Percentiles rank a stretch among this genome's conserved stretches.
phyloP scores from a whole-genome alignment of 2,113 vertebrate species.

The Odocoileus virginianus region DNA sequence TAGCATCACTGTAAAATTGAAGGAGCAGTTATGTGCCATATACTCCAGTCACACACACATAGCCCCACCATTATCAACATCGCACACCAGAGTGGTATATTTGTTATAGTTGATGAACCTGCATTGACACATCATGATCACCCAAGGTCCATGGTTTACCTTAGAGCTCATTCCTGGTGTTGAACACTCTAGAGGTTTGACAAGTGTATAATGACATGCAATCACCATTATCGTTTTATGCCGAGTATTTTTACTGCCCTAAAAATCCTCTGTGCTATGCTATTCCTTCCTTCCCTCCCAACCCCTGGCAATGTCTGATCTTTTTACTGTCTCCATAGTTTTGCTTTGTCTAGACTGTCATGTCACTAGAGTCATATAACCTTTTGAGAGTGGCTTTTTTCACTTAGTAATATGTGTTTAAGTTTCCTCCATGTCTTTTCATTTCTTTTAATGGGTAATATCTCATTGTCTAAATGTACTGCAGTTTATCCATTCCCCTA shows the following conservation, averaged over 20 bases:
- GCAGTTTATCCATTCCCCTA: background rate
- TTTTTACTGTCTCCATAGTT: background rate
- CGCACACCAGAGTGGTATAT: background rate
- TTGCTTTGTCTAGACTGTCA: background rate
- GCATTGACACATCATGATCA: background rate
- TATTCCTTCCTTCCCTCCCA: background rate
- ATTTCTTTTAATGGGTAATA: background rate
- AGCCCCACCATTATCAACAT: background rate
- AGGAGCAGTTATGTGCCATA: background rate
- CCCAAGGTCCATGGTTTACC: background rate
- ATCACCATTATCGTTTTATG: background rate
- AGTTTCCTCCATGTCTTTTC: background rate
- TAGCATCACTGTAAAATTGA: background rate
- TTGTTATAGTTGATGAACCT: background rate
- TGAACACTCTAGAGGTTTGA: background rate
- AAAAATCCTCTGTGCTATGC: background rate
- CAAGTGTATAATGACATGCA: background rate
- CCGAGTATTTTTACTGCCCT: background rate
- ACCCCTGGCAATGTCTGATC: background rate
- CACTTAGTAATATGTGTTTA: background rate
- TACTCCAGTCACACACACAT: background rate
- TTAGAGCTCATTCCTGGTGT: background rate
- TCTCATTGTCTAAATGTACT: background rate
- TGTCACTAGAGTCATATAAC: background rate
- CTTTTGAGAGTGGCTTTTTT: background rate